Evolutionary conservation across 2,113 vertebrate genomes (phyloP).

Genomic region (Aegithalos caudatus): DNA sequence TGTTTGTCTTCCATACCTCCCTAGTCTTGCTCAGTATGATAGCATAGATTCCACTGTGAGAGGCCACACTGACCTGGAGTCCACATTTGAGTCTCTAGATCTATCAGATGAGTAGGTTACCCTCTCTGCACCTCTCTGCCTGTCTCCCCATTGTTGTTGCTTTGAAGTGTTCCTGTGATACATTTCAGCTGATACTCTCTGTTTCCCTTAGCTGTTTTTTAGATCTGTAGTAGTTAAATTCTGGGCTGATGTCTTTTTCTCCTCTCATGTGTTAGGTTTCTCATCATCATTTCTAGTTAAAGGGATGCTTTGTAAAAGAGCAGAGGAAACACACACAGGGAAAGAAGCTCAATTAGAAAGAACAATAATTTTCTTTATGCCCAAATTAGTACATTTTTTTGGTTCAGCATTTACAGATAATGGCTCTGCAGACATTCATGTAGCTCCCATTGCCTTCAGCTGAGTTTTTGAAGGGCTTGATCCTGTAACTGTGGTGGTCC

Average conservation of each 20-base stretch:
- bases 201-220: not conserved
- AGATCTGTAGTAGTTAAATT: not conserved
- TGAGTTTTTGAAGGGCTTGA: not conserved
- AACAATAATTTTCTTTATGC: not conserved
- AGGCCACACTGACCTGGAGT: constrained; percentile 52
- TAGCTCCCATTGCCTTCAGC: not conserved
- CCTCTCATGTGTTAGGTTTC: not conserved
- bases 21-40: not conserved
- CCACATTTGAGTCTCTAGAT: constrained; percentile 52
- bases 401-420: not conserved
- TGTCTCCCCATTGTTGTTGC: not conserved
- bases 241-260: not conserved
- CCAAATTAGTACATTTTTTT: not conserved
- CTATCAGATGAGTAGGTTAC: constrained; percentile 52
- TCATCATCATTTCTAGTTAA: not conserved
- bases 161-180: not conserved
- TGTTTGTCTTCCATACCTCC: not conserved
- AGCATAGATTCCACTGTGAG: constrained; percentile 50
- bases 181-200: not conserved
- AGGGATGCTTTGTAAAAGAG: not conserved
- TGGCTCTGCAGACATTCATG: not conserved
- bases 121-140: not conserved
- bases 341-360: not conserved
- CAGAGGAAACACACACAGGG: not conserved
- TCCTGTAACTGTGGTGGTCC: not conserved